Base-by-base conservation (phyloP, 2,888 invertebrate genomes). In the Microdon myrmicae region DNA sequence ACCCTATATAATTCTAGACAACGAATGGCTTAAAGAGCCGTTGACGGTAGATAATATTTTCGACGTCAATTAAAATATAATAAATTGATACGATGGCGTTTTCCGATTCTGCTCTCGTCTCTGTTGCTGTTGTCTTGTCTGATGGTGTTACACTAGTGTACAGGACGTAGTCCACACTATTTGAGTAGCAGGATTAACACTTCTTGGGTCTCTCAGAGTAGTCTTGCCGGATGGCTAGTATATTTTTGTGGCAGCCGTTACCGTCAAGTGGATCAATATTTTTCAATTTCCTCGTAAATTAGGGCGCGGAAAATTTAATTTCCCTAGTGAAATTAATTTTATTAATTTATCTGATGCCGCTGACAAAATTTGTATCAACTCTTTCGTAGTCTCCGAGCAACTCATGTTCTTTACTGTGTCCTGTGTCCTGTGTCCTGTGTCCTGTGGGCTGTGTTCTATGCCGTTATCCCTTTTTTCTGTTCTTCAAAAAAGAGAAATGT, bases 231-330 rank as follows among this genome's bases (percentile, higher is more conserved):
- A n/a, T n/a, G n/a, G n/a, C n/a, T n/a, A n/a, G n/a, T n/a, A n/a
- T n/a, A n/a, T 17, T 17, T 20, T 17, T 9, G 10, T 17, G n/a
- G 19, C n/a, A 3, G 19, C 17, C 10, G 10, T 7, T 10, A 25
- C 23, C 49, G 20, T 45, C 58, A 61, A 44, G 48, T 49, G 49
- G 61, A 61, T 61, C 64, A 64, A 64, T 64, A 64, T 58, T 64
- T 58, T 64, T 23, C 64, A 64, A 64, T 64, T 64, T 64, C 58
- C 47, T 45, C 45, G 47, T 64, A 64, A 58, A 64, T 64, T 64
- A 64, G 53, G 58, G 41, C 58, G 58, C 64, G 64, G 64, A 64
- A 64, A 64, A 64, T 64, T 64, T 53, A 53, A 64, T 64, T 64
- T 64, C 64, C 64, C 48, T 22, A 32, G 29, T 48, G 41, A 47